Conservation (phyloP, 1,140 invertebrate species). For the Brachionus calyciflorus region DNA sequence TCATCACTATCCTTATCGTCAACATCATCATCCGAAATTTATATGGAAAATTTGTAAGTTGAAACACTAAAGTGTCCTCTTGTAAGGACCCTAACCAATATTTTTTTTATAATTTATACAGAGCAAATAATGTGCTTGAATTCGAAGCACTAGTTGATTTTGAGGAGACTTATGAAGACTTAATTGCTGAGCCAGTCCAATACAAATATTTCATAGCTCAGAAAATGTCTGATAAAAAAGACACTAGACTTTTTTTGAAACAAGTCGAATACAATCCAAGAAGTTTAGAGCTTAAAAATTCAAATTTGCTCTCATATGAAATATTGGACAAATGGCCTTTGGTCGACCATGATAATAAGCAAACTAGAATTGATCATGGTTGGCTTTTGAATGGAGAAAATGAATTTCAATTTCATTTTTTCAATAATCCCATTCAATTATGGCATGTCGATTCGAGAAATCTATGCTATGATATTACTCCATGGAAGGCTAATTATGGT, state of each 20-base stretch:
- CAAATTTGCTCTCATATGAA: not conserved
- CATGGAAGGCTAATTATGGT: slow-evolving; percentile 36
- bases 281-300: slow-evolving; percentile 3
- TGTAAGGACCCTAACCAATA: not conserved
- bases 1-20: slow-evolving; percentile 25
- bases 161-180: not conserved
- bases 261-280: slow-evolving; percentile 27
- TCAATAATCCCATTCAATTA: slow-evolving; percentile 22
- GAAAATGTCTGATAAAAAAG: slow-evolving; percentile 14
- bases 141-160: slow-evolving; percentile 32
- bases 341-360: not conserved
- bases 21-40: slow-evolving; percentile 1
- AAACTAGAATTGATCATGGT: not conserved
- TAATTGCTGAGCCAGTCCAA: not conserved
- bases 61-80: not conserved
- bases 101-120: slow-evolving; percentile 18
- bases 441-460: slow-evolving; percentile 6
- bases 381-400: slow-evolving; percentile 34
- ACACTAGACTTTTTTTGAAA: slow-evolving; percentile 15
- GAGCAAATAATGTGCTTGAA: slow-evolving; percentile 10
- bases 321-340: slow-evolving; percentile 31
- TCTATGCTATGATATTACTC: slow-evolving; percentile 22
- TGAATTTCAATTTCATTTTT: slow-evolving; percentile 44
- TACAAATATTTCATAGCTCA: slow-evolving; percentile 45
- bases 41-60: slow-evolving; percentile 35